Base-by-base conservation (phyloP, 2,113 vertebrate species). In the Oenanthe melanoleuca region DNA sequence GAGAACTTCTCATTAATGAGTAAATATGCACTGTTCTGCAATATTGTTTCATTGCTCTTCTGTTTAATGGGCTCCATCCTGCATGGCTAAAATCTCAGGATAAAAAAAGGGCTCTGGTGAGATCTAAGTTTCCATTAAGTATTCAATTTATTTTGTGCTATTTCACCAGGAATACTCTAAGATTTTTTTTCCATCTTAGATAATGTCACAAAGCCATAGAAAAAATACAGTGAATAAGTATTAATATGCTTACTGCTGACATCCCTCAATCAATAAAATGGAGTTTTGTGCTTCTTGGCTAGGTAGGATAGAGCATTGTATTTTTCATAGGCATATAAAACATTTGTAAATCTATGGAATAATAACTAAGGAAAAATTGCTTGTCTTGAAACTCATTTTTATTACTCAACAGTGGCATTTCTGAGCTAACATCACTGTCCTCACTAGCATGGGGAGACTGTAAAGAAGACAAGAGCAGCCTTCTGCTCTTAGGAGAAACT, bases 71-170 rank as follows among this genome's bases (percentile, higher is more conserved):
- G 47, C 79, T 92, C 49, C 72, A 69, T 78, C 73, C 55, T 91
- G 66, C 84, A 67, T 59, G 72, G 38, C 55, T 94, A 88, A 94
- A 92, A 89, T 53, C 44, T 71, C 34, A 73, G 26, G 40, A 89
- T 77, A 17, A 93, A 93, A 79, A 91, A 67, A 53, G 23, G 21
- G n/a, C 56, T 90, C 57, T 71, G n/a, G 50, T 96, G 50, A 88
- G 55, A 86, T 93, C 72, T 95, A 88, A 94, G 49, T 61, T 92
- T 93, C 80, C 66, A 78, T 80, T 86, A 45, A 94, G 87, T 73
- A 73, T 66, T 70, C 13, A 57, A 63, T 91, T 82, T 92, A 42
- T 85, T 95, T 97, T 81, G 42, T 86, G 31, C 20, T 65, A 29
- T 86, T 96, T 95, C 86, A 52, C 81, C 73, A 89, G 70, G 45